These are phyloP conservation scores for Lithophane semibrunnea DNA, from an alignment of 2,888 invertebrate genomes.

Conservation along the genomic window DNA sequence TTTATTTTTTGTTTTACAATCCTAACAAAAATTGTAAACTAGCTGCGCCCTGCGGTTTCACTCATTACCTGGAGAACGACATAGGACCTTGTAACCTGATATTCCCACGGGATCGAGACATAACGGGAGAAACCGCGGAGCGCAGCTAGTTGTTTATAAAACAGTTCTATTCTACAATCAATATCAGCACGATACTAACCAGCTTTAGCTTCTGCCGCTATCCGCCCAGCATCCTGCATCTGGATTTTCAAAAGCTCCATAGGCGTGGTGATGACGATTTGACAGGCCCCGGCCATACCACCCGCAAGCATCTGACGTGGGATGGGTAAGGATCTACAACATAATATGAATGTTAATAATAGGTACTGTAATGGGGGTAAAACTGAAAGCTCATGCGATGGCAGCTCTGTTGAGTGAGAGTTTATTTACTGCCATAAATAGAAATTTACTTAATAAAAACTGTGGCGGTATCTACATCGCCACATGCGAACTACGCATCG, in stretches of 20 bases:
- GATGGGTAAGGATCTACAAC: conserved; percentile 91
- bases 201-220: conserved; percentile 93
- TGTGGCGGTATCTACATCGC: no score
- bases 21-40: no score
- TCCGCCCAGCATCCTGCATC: conserved; percentile 98
- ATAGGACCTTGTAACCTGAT: no score
- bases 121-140: no score
- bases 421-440: not conserved
- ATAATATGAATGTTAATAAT: conserved; percentile 1
- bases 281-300: conserved; percentile 98
- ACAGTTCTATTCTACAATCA: not conserved
- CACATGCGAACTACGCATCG: no score
- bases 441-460: no score
- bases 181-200: conserved; percentile 78
- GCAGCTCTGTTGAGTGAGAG: not conserved
- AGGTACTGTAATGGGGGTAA: not conserved
- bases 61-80: no score
- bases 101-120: no score
- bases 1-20: not conserved
- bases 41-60: no score
- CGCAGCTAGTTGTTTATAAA: not conserved
- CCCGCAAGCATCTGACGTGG: conserved; percentile 98
- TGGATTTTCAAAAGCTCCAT: conserved; percentile 99
- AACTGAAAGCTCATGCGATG: not conserved
- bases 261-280: conserved; percentile 99